These are phyloP conservation scores for Procambarus virginalis DNA, from an alignment of 1,140 invertebrate genomes.

Conservation along the genomic window DNA sequence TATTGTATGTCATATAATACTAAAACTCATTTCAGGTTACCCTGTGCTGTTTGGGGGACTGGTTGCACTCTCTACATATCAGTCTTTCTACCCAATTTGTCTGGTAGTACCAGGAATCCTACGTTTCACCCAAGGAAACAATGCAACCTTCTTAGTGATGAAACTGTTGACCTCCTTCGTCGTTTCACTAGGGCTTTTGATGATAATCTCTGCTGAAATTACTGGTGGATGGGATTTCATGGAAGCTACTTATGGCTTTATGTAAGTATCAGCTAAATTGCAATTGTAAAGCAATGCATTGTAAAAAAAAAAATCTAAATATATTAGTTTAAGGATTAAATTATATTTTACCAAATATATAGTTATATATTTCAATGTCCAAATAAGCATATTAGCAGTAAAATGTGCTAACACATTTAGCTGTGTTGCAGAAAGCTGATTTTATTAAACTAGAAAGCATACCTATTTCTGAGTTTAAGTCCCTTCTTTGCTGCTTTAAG, in stretches of 20 bases:
- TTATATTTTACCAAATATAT: too few species aligned
- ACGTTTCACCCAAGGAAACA: slow-evolving; percentile 36
- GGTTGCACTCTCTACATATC: slow-evolving; percentile 85
- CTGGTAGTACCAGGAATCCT: slow-evolving; percentile 83
- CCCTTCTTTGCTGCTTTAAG: too few species aligned
- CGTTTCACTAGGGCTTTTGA: slow-evolving; percentile 60
- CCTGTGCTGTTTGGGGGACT: slow-evolving; percentile 63
- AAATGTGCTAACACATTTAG: too few species aligned
- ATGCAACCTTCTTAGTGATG: slow-evolving; percentile 1
- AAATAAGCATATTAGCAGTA: too few species aligned
- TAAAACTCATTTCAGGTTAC: slow-evolving; percentile 66
- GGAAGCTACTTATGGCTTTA: slow-evolving; percentile 87
- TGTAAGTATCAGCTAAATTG: slow-evolving; percentile 77
- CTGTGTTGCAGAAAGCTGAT: too few species aligned
- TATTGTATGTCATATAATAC: too few species aligned
- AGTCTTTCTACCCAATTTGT: slow-evolving; percentile 90
- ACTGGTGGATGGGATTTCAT: slow-evolving; percentile 77
- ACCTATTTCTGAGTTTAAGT: too few species aligned
- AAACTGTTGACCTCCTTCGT: slow-evolving; percentile 48
- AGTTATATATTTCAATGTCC: too few species aligned
- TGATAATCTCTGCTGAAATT: slow-evolving; percentile 59
- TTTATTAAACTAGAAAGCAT: too few species aligned
- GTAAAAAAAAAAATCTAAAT: too few species aligned
- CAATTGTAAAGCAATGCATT: too few species aligned
- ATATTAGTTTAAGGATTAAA: too few species aligned